Evolutionary conservation across 2,888 invertebrate species (phyloP).

Genomic region (Erynnis tages): DNA sequence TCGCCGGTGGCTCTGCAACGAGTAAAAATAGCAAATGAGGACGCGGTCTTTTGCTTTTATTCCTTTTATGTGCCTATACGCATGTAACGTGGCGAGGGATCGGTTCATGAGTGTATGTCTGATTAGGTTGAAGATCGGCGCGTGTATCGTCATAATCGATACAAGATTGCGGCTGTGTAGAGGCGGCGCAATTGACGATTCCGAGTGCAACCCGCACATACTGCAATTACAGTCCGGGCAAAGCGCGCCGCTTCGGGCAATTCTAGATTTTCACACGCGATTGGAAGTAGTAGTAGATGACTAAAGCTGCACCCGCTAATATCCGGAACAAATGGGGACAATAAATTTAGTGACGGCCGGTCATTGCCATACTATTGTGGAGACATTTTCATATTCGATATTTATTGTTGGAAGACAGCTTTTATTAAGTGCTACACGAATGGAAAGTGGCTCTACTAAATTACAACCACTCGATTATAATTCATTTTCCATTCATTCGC

Average conservation of each 20-base stretch:
- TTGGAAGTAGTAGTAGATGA: slow-evolving; percentile 39
- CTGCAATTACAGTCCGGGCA: slow-evolving; percentile 58
- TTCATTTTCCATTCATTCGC: too few species aligned
- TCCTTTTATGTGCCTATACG: slow-evolving; percentile 1
- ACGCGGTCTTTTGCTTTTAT: slow-evolving; percentile 15
- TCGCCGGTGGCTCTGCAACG: slow-evolving; percentile 77
- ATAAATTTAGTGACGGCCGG: slow-evolving; percentile 36
- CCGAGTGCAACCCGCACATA: slow-evolving; percentile 53
- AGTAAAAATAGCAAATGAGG: slow-evolving; percentile 14
- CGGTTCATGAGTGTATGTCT: slow-evolving; percentile 25
- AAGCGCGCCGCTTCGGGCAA: slow-evolving; percentile 52
- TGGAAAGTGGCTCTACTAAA: too few species aligned
- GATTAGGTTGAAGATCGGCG: slow-evolving; percentile 37
- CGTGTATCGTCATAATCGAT: slow-evolving; percentile 64
- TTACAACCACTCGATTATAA: too few species aligned
- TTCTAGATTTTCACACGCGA: slow-evolving; percentile 66
- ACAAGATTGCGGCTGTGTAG: slow-evolving; percentile 57
- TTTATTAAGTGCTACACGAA: too few species aligned
- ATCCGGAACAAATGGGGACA: slow-evolving; percentile 40
- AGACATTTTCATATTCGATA: slow-evolving; percentile 24
- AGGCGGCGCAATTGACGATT: slow-evolving; percentile 42
- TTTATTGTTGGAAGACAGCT: slow-evolving; percentile 11
- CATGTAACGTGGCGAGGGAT: slow-evolving; percentile 13
- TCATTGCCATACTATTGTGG: slow-evolving; percentile 35
- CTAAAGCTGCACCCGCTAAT: slow-evolving; percentile 35